Percentiles rank a stretch among this genome's conserved stretches.
Conservation (phyloP, 2,797 vertebrate genomes). For the Cyprinodon diabolis region DNA sequence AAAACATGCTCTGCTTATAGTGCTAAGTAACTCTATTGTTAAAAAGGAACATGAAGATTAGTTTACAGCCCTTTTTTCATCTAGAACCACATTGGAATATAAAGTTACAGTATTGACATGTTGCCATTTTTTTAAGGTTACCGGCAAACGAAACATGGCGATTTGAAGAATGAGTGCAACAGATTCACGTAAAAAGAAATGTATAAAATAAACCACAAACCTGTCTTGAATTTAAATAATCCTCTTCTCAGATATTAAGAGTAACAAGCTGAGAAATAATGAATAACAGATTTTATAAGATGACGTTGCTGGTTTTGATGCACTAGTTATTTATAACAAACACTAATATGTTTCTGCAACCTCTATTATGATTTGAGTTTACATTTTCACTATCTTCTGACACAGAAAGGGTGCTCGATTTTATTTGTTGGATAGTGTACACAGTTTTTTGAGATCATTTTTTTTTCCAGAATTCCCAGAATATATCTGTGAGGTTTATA, state of each 20-base stretch:
- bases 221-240: background rate
- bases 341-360: no score
- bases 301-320: background rate
- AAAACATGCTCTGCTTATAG: background rate
- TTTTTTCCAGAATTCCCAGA: background rate
- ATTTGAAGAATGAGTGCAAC: background rate
- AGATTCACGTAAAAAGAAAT: background rate
- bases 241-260: background rate
- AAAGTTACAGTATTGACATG: background rate
- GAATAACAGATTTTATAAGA: background rate
- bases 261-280: background rate
- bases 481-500: background rate
- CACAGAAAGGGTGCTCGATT: no score
- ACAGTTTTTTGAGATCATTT: background rate
- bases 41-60: background rate
- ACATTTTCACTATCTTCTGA: no score
- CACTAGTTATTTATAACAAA: no score
- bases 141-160: background rate
- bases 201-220: background rate
- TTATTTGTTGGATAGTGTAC: no score
- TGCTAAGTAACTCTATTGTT: constrained; percentile 1
- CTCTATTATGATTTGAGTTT: no score
- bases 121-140: background rate
- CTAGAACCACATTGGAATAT: background rate
- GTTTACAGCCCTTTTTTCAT: background rate